Conservation (phyloP, 30 jellyfish, hydroid and myxozoan species). For the Aurelia aurita complex sp. Pacific region DNA sequence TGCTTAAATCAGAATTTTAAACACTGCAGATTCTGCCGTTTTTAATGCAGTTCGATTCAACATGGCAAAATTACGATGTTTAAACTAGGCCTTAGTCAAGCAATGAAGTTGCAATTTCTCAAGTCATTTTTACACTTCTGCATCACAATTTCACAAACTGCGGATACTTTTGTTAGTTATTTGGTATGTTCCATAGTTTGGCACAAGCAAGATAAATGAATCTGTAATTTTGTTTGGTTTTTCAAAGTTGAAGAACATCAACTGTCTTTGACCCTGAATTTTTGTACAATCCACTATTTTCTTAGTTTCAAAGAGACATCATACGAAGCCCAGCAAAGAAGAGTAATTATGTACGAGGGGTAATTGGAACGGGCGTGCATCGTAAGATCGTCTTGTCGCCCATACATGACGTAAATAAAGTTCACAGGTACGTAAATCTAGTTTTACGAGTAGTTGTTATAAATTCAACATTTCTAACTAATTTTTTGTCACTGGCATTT, state of each 20-base stretch:
- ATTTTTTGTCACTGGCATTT: too few relatives aligned
- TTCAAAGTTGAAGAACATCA: not conserved
- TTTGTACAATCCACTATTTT: not conserved
- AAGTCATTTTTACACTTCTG: too few relatives aligned
- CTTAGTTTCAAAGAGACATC: conserved; percentile 62
- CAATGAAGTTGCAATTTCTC: too few relatives aligned
- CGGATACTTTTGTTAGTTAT: not conserved
- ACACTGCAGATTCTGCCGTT: too few relatives aligned
- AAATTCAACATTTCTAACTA: too few relatives aligned
- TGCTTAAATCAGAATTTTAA: too few relatives aligned
- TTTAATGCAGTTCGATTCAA: too few relatives aligned
- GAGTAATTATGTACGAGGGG: conserved; percentile 70
- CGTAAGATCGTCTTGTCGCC: conserved; percentile 85
- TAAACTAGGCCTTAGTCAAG: too few relatives aligned
- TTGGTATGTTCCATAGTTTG: not conserved
- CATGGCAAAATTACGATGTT: too few relatives aligned
- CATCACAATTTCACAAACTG: too few relatives aligned
- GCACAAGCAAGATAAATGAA: not conserved
- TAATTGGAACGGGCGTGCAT: conserved; percentile 83
- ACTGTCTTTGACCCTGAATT: not conserved
- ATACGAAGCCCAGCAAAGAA: conserved; percentile 66
- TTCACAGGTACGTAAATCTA: conserved; percentile 33
- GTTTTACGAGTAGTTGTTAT: too few relatives aligned
- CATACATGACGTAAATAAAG: conserved; percentile 47
- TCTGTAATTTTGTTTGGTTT: not conserved